phyloP scores from a whole-genome alignment of 1,140 invertebrate species.

The Drosophila setifemur region DNA sequence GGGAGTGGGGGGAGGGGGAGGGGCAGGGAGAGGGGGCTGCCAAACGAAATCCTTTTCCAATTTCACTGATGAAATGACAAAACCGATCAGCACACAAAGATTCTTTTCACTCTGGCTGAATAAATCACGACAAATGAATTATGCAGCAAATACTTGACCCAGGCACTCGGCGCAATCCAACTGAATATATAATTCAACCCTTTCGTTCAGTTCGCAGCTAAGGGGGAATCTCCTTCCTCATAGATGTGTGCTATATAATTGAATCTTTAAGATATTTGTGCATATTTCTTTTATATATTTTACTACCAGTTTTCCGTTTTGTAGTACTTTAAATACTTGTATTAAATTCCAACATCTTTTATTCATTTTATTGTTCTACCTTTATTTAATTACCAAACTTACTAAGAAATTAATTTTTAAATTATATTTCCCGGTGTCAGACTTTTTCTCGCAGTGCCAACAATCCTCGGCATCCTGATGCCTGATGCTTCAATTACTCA shows the following conservation, averaged over 20 bases:
- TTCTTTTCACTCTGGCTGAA: constrained; percentile 16
- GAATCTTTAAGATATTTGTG: no score
- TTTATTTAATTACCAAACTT: neutral
- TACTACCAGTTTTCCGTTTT: no score
- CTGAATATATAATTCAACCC: neutral
- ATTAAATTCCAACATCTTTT: no score
- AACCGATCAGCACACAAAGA: neutral
- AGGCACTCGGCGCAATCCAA: constrained; percentile 6
- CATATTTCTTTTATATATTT: no score
- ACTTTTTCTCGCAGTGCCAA: constrained; percentile 4
- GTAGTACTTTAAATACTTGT: no score
- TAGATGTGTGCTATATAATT: no score
- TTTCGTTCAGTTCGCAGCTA: no score
- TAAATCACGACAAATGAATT: constrained; percentile 54
- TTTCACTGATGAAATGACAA: constrained; percentile 18
- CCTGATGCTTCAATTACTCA: constrained; percentile 70
- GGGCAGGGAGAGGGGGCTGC: neutral
- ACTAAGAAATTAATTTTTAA: neutral
- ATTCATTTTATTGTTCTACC: neutral
- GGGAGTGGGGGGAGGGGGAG: no score
- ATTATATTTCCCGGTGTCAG: neutral
- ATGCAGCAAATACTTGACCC: constrained; percentile 19
- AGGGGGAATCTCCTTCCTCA: no score
- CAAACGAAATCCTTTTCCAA: constrained; percentile 19
- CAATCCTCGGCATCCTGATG: constrained; percentile 37